A percentile compares a stretch with the other conserved stretches of the same genome.
phyloP scores from a whole-genome alignment of 2,888 invertebrate species.

The Tenthredo amoena region DNA sequence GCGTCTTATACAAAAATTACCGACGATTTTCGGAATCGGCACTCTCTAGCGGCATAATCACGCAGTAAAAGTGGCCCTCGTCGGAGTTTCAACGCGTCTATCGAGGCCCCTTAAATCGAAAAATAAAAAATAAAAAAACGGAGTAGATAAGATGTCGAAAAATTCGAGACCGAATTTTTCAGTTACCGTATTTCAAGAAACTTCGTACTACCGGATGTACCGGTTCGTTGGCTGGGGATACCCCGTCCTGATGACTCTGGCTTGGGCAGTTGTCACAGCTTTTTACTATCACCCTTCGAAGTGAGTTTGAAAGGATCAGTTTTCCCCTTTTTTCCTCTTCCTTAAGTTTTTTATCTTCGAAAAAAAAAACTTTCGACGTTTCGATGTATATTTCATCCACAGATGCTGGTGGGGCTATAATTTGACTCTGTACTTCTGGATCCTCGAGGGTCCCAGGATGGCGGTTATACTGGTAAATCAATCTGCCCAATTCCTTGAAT shows the following conservation, averaged over 20 bases:
- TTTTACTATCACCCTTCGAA: constrained; percentile 78
- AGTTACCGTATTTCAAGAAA: constrained; percentile 85
- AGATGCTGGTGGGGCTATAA: constrained; percentile 94
- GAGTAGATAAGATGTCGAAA: background rate
- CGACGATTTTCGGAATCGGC: too few species aligned
- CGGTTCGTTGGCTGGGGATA: constrained; percentile 87
- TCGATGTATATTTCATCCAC: constrained; percentile 60
- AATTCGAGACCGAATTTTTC: constrained; percentile 55
- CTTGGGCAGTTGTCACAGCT: constrained; percentile 85
- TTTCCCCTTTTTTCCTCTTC: background rate
- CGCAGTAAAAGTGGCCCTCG: too few species aligned
- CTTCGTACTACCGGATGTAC: constrained; percentile 83
- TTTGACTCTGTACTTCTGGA: constrained; percentile 90
- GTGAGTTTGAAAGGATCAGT: constrained; percentile 66
- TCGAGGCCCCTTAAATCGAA: too few species aligned
- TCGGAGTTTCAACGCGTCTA: too few species aligned
- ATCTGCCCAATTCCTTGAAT: background rate
- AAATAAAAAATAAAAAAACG: background rate
- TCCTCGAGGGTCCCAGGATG: constrained; percentile 92
- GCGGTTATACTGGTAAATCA: constrained; percentile 88
- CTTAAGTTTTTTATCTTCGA: constrained; percentile 27
- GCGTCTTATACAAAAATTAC: too few species aligned
- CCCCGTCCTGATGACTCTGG: constrained; percentile 84
- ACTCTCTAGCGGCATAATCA: too few species aligned
- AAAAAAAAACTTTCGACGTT: background rate